Evolutionary conservation across 2,888 invertebrate species (phyloP), one percentile per base, ranked within the genome.

Genomic region (Melikaiella ostensackeni): DNA sequence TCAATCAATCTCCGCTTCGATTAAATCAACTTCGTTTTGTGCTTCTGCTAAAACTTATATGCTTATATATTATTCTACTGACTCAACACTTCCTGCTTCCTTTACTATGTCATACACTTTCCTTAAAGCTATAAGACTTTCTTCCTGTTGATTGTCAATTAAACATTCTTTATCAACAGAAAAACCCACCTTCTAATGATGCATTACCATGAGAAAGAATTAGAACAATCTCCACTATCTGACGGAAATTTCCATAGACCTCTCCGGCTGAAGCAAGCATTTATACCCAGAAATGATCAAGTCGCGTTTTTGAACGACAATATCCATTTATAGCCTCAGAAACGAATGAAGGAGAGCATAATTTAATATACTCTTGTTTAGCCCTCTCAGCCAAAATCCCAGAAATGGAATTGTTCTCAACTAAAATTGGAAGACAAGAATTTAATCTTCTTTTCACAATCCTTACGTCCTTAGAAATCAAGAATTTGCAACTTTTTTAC

Each of bases 221-320:
- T 33, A 33, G 33, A 33, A 33, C 33, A 33, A 7, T 33, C 33
- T 33, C 1, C 33, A 33, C 5, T 46, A 75, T 75, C 33, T 46
- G 27, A 6, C 33, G 57, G 7, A 79, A 33, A 16, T 73, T 13
- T 13, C 42, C 24, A 35, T 62, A 77, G 3, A 62, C 70, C 30
- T 77, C 62, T 62, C 62, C 75, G 13, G 55, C 16, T 70, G n/a
- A 50, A 59, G 75, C 75, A 24, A 77, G 55, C 21, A 79, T 24
- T 0, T 75, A 61, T 7, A 77, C 30, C 75, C 77, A 79, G 24
- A 79, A 75, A 21, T 77, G 75, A 46, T 74, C 77, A 16, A 73
- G 70, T 57, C 79, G 75, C 2, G 50, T n/a, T 11, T 70, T 50
- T 24, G 33, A 21, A 2, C n/a, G 55, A 11, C 46, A 55, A 38